Percentiles rank a stretch among this genome's conserved stretches.
phyloP scores from a whole-genome alignment of 2,113 vertebrate genomes.

The Nannobrachium achirus region DNA sequence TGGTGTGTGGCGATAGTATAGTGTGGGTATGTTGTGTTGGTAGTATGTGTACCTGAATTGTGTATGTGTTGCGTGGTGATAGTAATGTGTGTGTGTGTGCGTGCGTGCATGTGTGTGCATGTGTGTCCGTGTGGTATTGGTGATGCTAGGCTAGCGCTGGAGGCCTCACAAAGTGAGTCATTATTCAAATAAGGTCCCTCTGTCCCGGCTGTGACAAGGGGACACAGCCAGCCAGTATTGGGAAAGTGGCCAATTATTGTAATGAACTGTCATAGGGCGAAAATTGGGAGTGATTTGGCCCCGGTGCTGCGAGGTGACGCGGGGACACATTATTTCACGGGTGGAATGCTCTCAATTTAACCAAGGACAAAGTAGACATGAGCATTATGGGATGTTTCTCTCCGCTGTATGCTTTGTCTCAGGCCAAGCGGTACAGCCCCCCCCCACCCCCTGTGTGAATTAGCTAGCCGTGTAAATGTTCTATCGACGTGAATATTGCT shows the following conservation, averaged over 20 bases:
- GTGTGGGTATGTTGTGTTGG: too few species aligned
- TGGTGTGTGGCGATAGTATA: too few species aligned
- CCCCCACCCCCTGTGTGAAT: neutral
- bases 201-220: conserved; percentile 61
- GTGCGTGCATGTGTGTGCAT: too few species aligned
- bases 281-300: conserved; percentile 68
- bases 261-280: conserved; percentile 79
- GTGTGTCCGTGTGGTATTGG: too few species aligned
- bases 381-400: conserved; percentile 3
- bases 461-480: neutral
- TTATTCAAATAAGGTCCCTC: conserved; percentile 55
- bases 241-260: conserved; percentile 82
- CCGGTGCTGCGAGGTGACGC: conserved; percentile 61
- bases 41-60: too few species aligned
- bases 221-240: conserved; percentile 66
- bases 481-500: neutral
- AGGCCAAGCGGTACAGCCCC: too few species aligned
- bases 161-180: conserved; percentile 44
- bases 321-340: conserved; percentile 51
- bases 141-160: too few species aligned
- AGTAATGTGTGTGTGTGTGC: too few species aligned
- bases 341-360: conserved; percentile 42
- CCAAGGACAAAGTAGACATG: conserved; percentile 53
- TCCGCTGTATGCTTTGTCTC: neutral
- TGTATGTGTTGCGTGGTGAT: too few species aligned